Evolutionary conservation across 2,888 invertebrate species (phyloP).

Genomic region (Spilosoma lubricipeda): DNA sequence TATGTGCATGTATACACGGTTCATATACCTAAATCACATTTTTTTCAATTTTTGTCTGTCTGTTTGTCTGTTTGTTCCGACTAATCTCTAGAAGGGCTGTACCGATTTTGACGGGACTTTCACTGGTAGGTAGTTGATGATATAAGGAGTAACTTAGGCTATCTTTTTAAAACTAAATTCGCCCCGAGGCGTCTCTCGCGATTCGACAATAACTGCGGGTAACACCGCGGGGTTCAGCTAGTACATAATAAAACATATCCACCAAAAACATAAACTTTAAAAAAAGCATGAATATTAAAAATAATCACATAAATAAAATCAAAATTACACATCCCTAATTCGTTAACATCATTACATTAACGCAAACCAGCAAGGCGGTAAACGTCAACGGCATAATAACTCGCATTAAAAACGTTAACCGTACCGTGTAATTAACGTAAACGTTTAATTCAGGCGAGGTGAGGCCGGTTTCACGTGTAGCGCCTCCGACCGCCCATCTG

Average conservation of each 20-base stretch:
- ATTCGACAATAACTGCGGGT: too few species aligned
- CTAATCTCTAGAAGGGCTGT: too few species aligned
- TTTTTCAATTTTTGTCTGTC: too few species aligned
- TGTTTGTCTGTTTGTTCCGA: too few species aligned
- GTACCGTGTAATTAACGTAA: conserved; percentile 56
- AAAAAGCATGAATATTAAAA: background rate
- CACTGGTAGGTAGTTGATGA: too few species aligned
- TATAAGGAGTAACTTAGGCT: too few species aligned
- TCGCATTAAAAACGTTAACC: conserved; percentile 52
- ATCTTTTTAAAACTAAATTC: too few species aligned
- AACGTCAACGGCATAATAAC: conserved; percentile 38
- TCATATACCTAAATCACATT: too few species aligned
- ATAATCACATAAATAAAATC: conserved; percentile 9
- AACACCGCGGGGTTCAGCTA: too few species aligned
- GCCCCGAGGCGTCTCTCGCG: too few species aligned
- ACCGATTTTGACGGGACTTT: too few species aligned
- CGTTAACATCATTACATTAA: conserved; percentile 29
- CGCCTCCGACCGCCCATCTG: conserved; percentile 70
- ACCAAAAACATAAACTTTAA: background rate
- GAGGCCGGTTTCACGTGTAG: conserved; percentile 53
- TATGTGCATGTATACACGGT: too few species aligned
- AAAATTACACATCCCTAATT: conserved; percentile 8
- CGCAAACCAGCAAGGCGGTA: conserved; percentile 37
- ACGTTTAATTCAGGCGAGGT: conserved; percentile 61
- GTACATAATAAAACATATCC: background rate